Evolutionary conservation across 2,113 vertebrate genomes (phyloP).

Genomic region (Tichodroma muraria): DNA sequence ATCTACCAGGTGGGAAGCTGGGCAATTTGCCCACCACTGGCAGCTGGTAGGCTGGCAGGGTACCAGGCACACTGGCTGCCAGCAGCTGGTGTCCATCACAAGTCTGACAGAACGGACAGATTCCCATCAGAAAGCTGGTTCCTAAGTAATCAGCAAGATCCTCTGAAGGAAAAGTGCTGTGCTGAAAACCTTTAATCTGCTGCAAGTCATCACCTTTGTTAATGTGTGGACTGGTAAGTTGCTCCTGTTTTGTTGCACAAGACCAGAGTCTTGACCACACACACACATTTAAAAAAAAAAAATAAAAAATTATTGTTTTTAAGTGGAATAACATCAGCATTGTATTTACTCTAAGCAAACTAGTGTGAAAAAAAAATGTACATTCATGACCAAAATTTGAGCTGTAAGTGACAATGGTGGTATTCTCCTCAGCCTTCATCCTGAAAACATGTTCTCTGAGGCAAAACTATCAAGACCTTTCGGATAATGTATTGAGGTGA

Average conservation of each 20-base stretch:
- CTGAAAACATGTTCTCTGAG: not conserved
- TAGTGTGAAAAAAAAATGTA: fast-evolving
- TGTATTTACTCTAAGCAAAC: not conserved
- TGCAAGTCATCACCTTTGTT: not conserved
- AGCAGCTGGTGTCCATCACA: not conserved
- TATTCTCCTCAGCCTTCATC: not conserved
- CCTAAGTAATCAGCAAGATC: not conserved
- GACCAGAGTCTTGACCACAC: not conserved
- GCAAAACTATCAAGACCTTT: not conserved
- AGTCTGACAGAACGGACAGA: not conserved
- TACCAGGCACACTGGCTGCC: not conserved
- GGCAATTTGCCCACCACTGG: not conserved
- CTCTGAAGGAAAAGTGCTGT: not conserved
- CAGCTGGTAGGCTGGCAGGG: constrained; percentile 3
- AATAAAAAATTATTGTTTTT: not conserved
- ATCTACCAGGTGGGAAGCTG: not conserved
- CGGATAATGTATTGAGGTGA: not conserved
- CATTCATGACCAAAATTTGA: not conserved
- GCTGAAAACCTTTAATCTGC: not conserved
- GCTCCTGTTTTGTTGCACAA: not conserved
- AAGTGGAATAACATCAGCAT: not conserved
- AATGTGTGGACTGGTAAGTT: not conserved
- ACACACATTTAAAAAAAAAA: not conserved
- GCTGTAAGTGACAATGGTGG: not conserved
- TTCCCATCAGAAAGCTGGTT: not conserved